A percentile compares a stretch with the other conserved stretches of the same genome.
These are phyloP conservation scores for Apodemia zela DNA, from an alignment of 2,888 invertebrate species.

Conservation along the genomic window DNA sequence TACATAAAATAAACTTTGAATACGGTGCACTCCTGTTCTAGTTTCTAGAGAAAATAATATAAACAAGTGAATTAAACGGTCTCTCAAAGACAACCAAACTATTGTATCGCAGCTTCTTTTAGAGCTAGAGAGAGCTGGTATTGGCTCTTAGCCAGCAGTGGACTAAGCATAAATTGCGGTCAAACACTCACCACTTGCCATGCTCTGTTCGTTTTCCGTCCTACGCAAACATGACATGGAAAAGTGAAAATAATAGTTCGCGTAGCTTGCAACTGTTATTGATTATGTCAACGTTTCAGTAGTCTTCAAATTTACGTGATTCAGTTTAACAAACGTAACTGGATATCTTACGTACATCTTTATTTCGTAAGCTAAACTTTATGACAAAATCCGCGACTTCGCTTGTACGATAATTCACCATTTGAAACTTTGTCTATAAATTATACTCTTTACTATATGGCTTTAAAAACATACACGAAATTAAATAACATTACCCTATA, in stretches of 20 bases:
- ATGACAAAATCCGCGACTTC: no score
- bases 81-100: conserved; percentile 55
- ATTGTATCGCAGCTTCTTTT: conserved; percentile 58
- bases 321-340: background rate
- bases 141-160: conserved; percentile 56
- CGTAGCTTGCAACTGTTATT: conserved; percentile 28
- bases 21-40: background rate
- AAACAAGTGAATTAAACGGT: conserved; percentile 60
- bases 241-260: conserved; percentile 51
- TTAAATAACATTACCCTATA: no score
- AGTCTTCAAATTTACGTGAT: background rate
- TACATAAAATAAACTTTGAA: conserved; percentile 8
- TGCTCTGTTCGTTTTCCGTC: conserved; percentile 35
- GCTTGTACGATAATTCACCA: no score
- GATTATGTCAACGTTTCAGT: conserved; percentile 10
- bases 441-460: no score
- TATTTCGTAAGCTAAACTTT: no score
- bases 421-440: no score
- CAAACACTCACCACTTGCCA: conserved; percentile 35
- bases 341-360: no score
- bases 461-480: no score
- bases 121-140: conserved; percentile 58
- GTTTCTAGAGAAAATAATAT: conserved; percentile 43
- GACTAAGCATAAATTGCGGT: conserved; percentile 57
- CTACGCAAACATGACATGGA: conserved; percentile 36